These are phyloP conservation scores for Boloria euphrosyne DNA, from an alignment of 2,888 invertebrate species.

Conservation along the genomic window DNA sequence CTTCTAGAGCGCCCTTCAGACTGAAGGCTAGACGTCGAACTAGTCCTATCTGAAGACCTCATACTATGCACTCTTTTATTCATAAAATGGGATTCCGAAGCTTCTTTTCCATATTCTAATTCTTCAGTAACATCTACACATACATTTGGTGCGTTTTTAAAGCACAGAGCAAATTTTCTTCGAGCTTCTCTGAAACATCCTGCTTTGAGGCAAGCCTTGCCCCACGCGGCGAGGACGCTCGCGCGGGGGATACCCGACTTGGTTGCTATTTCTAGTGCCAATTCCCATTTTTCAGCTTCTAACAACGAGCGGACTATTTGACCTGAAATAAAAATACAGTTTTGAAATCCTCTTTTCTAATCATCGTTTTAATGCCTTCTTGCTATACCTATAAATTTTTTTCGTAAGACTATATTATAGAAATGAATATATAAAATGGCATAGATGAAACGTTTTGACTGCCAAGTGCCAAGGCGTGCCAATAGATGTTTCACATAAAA, in stretches of 20 bases:
- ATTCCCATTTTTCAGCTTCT: constrained; percentile 92
- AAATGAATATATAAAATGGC: no score
- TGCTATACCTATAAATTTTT: no score
- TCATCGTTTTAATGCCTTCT: no score
- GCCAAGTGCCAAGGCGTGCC: no score
- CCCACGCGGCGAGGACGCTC: constrained; percentile 94
- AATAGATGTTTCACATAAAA: neutral
- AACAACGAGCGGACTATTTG: constrained; percentile 88
- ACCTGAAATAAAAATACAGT: constrained; percentile 51
- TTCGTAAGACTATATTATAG: no score
- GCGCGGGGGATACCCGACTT: constrained; percentile 91
- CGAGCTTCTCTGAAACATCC: constrained; percentile 90
- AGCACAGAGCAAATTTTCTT: constrained; percentile 85
- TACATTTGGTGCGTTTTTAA: constrained; percentile 63
- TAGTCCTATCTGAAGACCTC: constrained; percentile 58
- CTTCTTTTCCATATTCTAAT: constrained; percentile 68
- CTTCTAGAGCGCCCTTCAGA: constrained; percentile 79
- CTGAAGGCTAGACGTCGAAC: constrained; percentile 62
- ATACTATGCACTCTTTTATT: constrained; percentile 59
- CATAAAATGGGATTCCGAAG: constrained; percentile 61
- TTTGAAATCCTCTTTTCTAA: neutral
- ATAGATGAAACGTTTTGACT: no score
- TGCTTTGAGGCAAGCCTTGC: constrained; percentile 89
- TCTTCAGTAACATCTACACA: constrained; percentile 65
- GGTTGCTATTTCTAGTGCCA: constrained; percentile 92